A percentile compares a stretch with the other conserved stretches of the same genome.
These are phyloP conservation scores for Drosophila demipolita DNA, from an alignment of 2,888 invertebrate species.

Conservation along the genomic window DNA sequence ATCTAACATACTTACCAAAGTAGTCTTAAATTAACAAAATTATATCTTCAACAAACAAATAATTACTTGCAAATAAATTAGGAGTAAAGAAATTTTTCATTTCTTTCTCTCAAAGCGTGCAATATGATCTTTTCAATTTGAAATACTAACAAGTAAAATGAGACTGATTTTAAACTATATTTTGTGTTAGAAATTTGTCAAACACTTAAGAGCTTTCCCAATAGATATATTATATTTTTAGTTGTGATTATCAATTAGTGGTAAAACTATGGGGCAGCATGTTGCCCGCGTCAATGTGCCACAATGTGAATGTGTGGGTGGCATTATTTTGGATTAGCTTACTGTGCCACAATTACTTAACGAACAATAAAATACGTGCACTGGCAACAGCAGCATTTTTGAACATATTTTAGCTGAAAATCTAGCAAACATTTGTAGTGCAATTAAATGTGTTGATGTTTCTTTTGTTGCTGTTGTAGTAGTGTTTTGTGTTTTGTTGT, in stretches of 20 bases:
- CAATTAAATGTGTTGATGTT: slow-evolving; percentile 48
- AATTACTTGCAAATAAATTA: not conserved
- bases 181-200: not conserved
- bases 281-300: slow-evolving; percentile 1
- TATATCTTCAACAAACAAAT: not conserved
- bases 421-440: slow-evolving; percentile 53
- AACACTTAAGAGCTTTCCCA: not conserved
- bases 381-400: slow-evolving; percentile 20
- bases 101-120: not conserved
- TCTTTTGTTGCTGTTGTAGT: not conserved
- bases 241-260: not conserved
- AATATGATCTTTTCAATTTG: not conserved
- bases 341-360: slow-evolving; percentile 42
- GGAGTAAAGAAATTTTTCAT: not conserved
- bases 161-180: not conserved
- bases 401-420: slow-evolving; percentile 27
- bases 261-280: slow-evolving; percentile 32
- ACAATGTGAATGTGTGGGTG: slow-evolving; percentile 7
- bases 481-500: slow-evolving; percentile 3
- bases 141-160: not conserved
- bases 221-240: not conserved
- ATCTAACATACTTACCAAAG: not conserved
- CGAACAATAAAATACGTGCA: slow-evolving; percentile 62
- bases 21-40: no score
- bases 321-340: slow-evolving; percentile 24